These are phyloP conservation scores for Lampris incognitus DNA, from an alignment of 2,113 vertebrate species.

Conservation along the genomic window DNA sequence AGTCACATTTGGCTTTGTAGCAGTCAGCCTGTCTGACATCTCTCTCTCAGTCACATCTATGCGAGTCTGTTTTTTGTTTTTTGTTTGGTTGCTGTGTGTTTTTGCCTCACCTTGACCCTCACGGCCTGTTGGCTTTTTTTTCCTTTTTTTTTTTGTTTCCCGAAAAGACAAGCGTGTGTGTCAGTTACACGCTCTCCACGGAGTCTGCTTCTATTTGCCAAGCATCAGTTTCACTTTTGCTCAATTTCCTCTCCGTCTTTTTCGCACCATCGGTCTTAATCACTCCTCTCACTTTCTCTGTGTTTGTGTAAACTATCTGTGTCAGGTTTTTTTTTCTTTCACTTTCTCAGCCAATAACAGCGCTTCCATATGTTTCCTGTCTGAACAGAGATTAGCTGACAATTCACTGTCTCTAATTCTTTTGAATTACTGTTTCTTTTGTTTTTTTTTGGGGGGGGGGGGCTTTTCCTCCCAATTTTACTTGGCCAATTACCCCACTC, in stretches of 20 bases:
- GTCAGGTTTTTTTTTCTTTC: constrained; percentile 1
- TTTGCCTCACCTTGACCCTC: constrained; percentile 51
- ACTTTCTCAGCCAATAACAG: neutral
- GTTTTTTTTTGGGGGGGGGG: too few species aligned
- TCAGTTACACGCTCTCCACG: constrained; percentile 19
- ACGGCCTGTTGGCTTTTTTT: constrained; percentile 34
- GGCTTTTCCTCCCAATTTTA: too few species aligned
- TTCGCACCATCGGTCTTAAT: too few species aligned
- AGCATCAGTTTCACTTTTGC: neutral
- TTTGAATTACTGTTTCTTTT: neutral
- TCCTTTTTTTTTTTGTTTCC: too few species aligned
- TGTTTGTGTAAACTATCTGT: constrained; percentile 8
- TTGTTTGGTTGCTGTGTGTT: constrained; percentile 1
- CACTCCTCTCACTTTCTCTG: constrained; percentile 5
- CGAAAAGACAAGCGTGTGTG: constrained; percentile 1
- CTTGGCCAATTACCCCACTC: too few species aligned
- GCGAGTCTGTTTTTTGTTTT: constrained; percentile 34
- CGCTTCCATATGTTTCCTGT: neutral
- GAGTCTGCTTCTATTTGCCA: neutral
- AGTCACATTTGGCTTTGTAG: constrained; percentile 34
- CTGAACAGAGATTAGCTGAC: constrained; percentile 28
- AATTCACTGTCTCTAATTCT: neutral
- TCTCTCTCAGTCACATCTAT: constrained; percentile 51
- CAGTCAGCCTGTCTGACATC: constrained; percentile 47
- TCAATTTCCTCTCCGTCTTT: constrained; percentile 23